Conservation (phyloP, 2,888 invertebrate species). For the Plebejus argus region DNA sequence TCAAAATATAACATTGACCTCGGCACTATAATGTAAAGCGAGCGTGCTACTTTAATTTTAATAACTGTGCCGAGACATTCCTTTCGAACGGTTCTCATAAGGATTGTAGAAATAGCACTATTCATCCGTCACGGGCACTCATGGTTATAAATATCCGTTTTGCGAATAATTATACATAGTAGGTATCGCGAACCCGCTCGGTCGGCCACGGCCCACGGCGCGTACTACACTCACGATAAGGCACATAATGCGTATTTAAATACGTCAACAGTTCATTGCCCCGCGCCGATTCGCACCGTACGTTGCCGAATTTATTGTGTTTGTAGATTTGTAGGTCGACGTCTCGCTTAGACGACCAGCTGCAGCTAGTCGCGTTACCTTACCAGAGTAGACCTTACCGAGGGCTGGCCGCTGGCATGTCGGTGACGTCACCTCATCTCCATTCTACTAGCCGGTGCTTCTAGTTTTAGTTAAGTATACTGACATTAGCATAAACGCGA, state of each 20-base stretch:
- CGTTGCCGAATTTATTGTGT: constrained; percentile 78
- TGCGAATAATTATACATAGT: constrained; percentile 63
- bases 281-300: constrained; percentile 70
- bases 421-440: constrained; percentile 69
- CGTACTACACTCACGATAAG: constrained; percentile 76
- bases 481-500: constrained; percentile 66
- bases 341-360: constrained; percentile 42
- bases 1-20: constrained; percentile 26
- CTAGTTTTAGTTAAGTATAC: constrained; percentile 63
- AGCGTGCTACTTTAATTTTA: constrained; percentile 18
- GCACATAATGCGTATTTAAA: constrained; percentile 76
- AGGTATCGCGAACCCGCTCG: constrained; percentile 62
- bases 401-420: constrained; percentile 73
- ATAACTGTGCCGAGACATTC: constrained; percentile 38
- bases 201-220: constrained; percentile 62
- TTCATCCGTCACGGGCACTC: constrained; percentile 70
- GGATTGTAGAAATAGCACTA: constrained; percentile 66
- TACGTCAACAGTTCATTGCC: constrained; percentile 79
- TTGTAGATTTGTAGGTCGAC: constrained; percentile 80
- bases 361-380: constrained; percentile 54
- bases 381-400: too few relatives aligned
- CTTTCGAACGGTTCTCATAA: constrained; percentile 53
- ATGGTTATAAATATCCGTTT: constrained; percentile 73
- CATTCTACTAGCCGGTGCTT: constrained; percentile 67
- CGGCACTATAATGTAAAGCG: constrained; percentile 14